These are phyloP conservation scores for Orcinus orca DNA, from an alignment of 2,113 vertebrate genomes.

Conservation along the genomic window DNA sequence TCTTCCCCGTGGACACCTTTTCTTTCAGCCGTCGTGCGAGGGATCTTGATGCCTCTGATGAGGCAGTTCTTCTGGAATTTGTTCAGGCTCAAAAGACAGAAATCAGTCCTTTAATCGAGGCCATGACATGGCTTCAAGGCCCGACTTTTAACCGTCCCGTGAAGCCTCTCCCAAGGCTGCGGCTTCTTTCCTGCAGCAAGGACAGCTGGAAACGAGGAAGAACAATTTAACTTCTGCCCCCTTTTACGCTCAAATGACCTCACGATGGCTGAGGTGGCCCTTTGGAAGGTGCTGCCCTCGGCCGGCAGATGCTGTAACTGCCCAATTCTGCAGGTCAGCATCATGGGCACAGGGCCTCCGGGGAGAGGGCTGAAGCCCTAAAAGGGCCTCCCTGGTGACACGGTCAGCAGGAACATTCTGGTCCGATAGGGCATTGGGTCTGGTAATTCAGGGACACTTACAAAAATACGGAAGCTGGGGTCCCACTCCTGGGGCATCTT, in stretches of 20 bases:
- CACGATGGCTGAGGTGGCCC: neutral
- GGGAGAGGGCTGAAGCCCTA: neutral
- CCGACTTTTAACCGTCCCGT: neutral
- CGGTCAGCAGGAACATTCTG: neutral
- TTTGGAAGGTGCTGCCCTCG: neutral
- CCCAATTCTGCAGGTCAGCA: neutral
- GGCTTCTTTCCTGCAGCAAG: neutral
- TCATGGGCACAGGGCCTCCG: neutral
- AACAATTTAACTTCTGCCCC: constrained; percentile 34
- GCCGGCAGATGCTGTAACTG: neutral
- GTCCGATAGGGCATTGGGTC: neutral
- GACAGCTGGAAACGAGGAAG: neutral
- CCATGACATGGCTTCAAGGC: neutral
- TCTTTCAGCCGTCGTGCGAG: constrained; percentile 12
- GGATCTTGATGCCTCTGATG: constrained; percentile 42
- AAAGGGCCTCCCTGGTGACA: neutral
- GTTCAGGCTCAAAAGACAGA: neutral
- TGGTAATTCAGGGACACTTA: neutral
- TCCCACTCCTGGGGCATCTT: neutral
- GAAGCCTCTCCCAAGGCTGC: neutral
- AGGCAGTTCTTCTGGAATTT: constrained; percentile 23
- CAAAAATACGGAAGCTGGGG: neutral
- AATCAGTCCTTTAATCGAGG: neutral
- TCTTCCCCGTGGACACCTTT: neutral
- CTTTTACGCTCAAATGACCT: neutral